Percentiles rank a stretch among this genome's conserved stretches.
phyloP scores from a whole-genome alignment of 2,113 vertebrate genomes.

The Trinectes maculatus region DNA sequence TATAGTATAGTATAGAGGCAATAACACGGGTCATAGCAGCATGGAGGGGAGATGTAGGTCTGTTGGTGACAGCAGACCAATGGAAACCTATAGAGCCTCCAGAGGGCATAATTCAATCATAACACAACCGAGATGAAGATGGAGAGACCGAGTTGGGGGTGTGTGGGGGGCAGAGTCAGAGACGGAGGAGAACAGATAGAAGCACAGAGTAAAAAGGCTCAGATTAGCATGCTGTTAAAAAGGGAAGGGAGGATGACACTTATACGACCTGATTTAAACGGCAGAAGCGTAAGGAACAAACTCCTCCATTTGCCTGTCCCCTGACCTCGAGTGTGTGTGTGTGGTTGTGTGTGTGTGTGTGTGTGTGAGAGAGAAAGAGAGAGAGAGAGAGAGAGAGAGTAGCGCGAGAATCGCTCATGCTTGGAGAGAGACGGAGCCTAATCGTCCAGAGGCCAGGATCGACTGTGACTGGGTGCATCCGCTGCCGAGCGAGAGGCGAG shows the following conservation, averaged over 20 bases:
- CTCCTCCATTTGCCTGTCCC: constrained; percentile 61
- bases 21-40: constrained; percentile 22
- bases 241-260: constrained; percentile 71
- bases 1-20: constrained; percentile 30
- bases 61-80: constrained; percentile 61
- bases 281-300: constrained; percentile 80
- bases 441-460: constrained; percentile 64
- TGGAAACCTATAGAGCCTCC: constrained; percentile 49
- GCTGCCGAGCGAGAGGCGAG: constrained; percentile 27
- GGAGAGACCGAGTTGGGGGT: constrained; percentile 45
- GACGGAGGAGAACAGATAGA: constrained; percentile 35
- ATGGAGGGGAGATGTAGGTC: constrained; percentile 31
- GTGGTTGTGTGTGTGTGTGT: no score
- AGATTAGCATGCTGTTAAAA: constrained; percentile 69
- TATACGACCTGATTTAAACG: constrained; percentile 77
- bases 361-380: no score
- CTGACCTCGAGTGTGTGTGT: constrained; percentile 66
- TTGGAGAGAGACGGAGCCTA: constrained; percentile 76
- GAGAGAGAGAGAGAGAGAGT: no score
- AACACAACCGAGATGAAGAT: constrained; percentile 61
- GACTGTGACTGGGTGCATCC: constrained; percentile 69
- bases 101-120: constrained; percentile 77
- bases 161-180: constrained; percentile 52
- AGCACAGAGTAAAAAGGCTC: constrained; percentile 69
- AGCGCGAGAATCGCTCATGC: constrained; percentile 69